Evolutionary conservation across 1,140 invertebrate species (phyloP), one percentile per base, ranked within the genome.

Genomic region (Phocides pigmalion): DNA sequence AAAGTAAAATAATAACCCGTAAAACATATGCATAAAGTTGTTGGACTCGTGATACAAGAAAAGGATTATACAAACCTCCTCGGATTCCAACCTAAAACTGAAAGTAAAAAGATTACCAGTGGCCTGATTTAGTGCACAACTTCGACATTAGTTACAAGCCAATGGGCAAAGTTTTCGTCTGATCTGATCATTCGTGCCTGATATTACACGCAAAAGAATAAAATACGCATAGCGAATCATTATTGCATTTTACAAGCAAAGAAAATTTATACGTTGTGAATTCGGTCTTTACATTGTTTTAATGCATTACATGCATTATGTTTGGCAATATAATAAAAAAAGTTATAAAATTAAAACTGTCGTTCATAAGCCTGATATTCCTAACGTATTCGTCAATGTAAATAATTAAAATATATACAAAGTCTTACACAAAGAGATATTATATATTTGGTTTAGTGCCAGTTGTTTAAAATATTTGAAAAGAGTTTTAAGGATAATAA

Each of bases 111-210:
- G 22, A 28, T 28, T 16, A 49, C 5, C 20, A 47, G n/a, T 54
- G 58, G 5, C 41, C 68, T 76, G 65, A 79, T 76, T 74, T 74
- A 79, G 64, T 58, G 44, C 63, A 63, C 32, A 74, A 79, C 67
- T 79, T 79, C 68, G 49, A 74, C 66, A 69, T 69, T 64, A 73
- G 70, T 54, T 69, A 75, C 62, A 69, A 75, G 66, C 66, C 76
- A 72, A 79, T 70, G 74, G 73, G 63, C 35, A 37, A 79, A 79
- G 76, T 79, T 77, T 70, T 62, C 17, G 25, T 37, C 51, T 59
- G 22, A 76, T 66, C 65, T 67, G 73, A 76, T 76, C 66, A 68
- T 76, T 79, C 66, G 39, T 64, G 59, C 54, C 58, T 71, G 75
- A 77, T 74, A 74, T 65, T 62, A 50, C 58, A 37, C 11, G 35